These are phyloP conservation scores for Heptranchias perlo DNA, from an alignment of 2,113 vertebrate species.

Conservation along the genomic window DNA sequence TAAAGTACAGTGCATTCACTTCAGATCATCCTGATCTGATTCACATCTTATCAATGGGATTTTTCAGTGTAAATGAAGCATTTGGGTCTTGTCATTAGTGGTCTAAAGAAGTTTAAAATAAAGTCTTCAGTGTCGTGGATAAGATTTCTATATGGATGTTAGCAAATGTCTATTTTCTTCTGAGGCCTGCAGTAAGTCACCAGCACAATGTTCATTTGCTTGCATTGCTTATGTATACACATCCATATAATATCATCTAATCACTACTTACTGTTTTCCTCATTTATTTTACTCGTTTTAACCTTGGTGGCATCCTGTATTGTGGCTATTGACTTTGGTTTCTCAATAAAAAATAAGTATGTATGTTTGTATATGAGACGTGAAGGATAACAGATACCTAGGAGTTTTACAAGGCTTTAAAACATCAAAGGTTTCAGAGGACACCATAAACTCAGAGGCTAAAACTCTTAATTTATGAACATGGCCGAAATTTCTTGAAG, in stretches of 20 bases:
- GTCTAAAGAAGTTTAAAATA: neutral
- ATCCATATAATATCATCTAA: neutral
- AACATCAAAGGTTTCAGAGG: conserved; percentile 5
- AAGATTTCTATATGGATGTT: conserved; percentile 2
- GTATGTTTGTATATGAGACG: neutral
- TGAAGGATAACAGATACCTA: neutral
- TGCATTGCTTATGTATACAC: neutral
- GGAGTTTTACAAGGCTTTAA: conserved; percentile 10
- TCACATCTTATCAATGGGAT: conserved; percentile 15
- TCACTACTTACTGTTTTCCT: neutral
- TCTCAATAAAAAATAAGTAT: conserved; percentile 10
- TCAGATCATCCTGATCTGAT: neutral
- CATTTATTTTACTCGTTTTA: conserved; percentile 9
- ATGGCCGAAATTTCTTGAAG: neutral
- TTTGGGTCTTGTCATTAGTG: neutral
- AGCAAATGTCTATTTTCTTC: neutral
- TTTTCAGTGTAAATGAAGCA: neutral
- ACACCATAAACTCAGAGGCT: conserved; percentile 1
- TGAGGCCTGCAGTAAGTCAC: neutral
- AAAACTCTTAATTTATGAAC: neutral
- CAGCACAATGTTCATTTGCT: neutral
- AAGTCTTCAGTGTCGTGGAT: neutral
- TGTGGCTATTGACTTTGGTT: neutral
- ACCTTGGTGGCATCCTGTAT: neutral
- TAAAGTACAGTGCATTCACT: neutral